These are phyloP conservation scores for Nycticorax nycticorax DNA, from an alignment of 2,113 vertebrate genomes.

Conservation along the genomic window DNA sequence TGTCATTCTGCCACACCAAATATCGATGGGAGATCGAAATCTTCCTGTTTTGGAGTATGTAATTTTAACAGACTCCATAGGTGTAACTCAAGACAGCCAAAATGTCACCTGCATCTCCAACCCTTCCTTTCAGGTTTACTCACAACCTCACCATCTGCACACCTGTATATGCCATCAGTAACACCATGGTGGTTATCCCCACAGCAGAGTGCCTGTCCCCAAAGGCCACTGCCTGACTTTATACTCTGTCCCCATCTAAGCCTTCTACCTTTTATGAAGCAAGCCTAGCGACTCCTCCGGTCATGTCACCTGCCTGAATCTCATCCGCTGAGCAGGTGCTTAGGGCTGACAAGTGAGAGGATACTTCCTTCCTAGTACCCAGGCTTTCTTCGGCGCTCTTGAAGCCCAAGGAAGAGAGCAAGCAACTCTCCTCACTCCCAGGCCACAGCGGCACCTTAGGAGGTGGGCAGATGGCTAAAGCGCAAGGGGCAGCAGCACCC, in stretches of 20 bases:
- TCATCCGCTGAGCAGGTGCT: background rate
- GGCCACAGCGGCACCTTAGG: background rate
- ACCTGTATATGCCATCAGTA: rapidly evolving
- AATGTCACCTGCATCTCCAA: background rate
- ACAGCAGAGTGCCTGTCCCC: background rate
- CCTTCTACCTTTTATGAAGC: background rate
- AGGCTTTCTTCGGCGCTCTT: too few species aligned
- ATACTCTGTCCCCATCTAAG: background rate
- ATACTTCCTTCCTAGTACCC: background rate
- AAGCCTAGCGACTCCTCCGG: background rate
- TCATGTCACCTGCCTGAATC: background rate
- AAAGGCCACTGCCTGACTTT: rapidly evolving
- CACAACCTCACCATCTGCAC: background rate
- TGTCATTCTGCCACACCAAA: background rate
- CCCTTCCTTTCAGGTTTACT: background rate
- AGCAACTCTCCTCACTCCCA: rapidly evolving
- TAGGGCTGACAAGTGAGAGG: rapidly evolving
- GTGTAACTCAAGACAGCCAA: background rate
- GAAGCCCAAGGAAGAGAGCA: background rate
- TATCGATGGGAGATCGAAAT: rapidly evolving
- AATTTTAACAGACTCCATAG: background rate
- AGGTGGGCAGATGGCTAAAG: rapidly evolving
- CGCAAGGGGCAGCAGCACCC: rapidly evolving
- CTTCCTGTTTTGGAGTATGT: rapidly evolving
- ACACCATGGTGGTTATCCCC: rapidly evolving